These are phyloP conservation scores for Megaustenia siamemsis DNA, from an alignment of 2,888 invertebrate species.

Conservation along the genomic window DNA sequence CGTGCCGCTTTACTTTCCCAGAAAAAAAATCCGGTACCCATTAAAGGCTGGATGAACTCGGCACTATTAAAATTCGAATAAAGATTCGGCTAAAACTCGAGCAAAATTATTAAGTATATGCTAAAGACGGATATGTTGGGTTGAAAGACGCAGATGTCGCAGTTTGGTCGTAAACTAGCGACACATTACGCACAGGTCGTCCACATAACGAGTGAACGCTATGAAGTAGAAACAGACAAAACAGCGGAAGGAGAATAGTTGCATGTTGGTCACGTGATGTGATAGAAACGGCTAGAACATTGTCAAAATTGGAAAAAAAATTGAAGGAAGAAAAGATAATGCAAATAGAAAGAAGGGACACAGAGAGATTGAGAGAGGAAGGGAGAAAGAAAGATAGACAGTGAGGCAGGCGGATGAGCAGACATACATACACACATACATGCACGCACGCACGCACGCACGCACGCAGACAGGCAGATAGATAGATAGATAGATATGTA, in stretches of 20 bases:
- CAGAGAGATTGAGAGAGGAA: not conserved
- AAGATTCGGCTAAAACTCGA: no score
- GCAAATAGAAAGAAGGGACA: not conserved
- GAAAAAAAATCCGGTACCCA: no score
- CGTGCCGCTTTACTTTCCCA: no score
- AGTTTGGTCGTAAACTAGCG: no score
- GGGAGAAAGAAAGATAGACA: not conserved
- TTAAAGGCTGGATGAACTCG: no score
- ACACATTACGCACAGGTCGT: not conserved
- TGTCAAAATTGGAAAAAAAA: not conserved
- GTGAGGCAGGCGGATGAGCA: not conserved
- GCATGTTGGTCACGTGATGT: no score
- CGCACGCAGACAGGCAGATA: slow-evolving; percentile 16
- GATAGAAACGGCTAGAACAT: no score
- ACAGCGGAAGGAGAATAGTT: not conserved
- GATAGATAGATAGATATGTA: slow-evolving; percentile 23
- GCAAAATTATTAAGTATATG: no score
- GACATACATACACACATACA: slow-evolving; percentile 28
- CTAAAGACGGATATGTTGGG: no score
- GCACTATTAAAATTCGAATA: no score
- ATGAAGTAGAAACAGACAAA: not conserved
- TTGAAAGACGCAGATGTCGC: no score
- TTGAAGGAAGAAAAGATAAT: not conserved
- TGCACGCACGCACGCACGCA: slow-evolving; percentile 19
- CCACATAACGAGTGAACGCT: not conserved